These are phyloP conservation scores for Lacanobia oleracea DNA, from an alignment of 2,888 invertebrate genomes.

Conservation along the genomic window DNA sequence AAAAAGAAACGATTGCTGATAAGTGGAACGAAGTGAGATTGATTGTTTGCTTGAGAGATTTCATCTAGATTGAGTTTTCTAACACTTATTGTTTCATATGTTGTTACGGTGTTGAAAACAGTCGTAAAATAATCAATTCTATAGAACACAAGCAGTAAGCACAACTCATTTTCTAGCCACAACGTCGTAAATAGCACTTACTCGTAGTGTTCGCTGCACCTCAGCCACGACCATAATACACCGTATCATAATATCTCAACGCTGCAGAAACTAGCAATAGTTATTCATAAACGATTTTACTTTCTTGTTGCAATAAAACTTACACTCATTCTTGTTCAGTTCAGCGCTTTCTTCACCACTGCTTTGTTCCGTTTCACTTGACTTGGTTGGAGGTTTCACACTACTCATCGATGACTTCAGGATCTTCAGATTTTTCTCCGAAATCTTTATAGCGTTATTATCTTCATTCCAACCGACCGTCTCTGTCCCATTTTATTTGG, in stretches of 20 bases:
- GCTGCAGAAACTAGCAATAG: slow-evolving; percentile 19
- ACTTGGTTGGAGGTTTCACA: neutral
- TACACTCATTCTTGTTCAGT: slow-evolving; percentile 13
- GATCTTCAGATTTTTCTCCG: no score
- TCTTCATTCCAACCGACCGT: no score
- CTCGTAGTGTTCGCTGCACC: neutral
- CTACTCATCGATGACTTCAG: neutral
- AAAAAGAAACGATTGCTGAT: slow-evolving; percentile 61
- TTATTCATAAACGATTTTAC: slow-evolving; percentile 32
- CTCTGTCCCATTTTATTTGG: neutral
- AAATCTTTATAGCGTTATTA: neutral
- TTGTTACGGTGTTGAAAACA: slow-evolving; percentile 35
- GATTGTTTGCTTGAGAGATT: slow-evolving; percentile 60
- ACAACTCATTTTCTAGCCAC: slow-evolving; percentile 25
- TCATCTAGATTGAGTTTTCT: slow-evolving; percentile 55
- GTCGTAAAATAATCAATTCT: slow-evolving; percentile 50
- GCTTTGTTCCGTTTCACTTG: slow-evolving; percentile 13
- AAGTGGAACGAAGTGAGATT: slow-evolving; percentile 61
- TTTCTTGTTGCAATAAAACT: slow-evolving; percentile 41
- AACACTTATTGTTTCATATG: slow-evolving; percentile 56
- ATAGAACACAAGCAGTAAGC: slow-evolving; percentile 13
- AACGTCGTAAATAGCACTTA: slow-evolving; percentile 12
- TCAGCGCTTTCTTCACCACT: slow-evolving; percentile 27
- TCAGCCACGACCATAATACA: slow-evolving; percentile 6
- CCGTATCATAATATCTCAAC: slow-evolving; percentile 11